These are phyloP conservation scores for Nannoperca obscura DNA, from an alignment of 2,797 vertebrate genomes.

Conservation along the genomic window DNA sequence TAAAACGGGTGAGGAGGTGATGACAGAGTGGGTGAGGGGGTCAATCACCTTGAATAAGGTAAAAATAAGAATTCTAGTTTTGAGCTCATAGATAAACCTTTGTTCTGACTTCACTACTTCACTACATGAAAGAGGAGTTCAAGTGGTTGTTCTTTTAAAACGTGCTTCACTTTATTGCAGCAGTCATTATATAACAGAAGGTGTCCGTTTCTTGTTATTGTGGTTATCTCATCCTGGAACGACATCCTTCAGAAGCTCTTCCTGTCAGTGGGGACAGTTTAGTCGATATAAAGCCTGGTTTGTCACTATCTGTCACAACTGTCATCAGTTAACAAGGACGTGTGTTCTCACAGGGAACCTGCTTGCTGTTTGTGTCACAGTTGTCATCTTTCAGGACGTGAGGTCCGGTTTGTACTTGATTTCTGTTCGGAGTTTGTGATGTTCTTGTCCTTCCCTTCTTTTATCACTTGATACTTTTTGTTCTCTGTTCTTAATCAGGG, in stretches of 20 bases:
- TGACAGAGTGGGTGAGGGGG: too few species aligned
- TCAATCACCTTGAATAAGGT: too few species aligned
- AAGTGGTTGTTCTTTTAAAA: background rate
- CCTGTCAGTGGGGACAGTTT: conserved; percentile 37
- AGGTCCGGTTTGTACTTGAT: conserved; percentile 16
- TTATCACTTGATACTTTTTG: background rate
- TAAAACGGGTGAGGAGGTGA: too few species aligned
- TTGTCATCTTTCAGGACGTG: conserved; percentile 42
- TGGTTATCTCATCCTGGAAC: conserved; percentile 5
- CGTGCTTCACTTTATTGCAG: background rate
- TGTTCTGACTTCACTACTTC: background rate
- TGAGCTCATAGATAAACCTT: background rate
- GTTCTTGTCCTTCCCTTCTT: background rate
- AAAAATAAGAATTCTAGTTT: too few species aligned
- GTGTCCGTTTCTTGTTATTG: background rate
- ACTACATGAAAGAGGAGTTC: background rate
- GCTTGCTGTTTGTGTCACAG: background rate
- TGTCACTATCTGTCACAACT: conserved; percentile 55
- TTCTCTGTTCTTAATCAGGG: background rate
- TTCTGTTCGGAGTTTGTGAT: background rate
- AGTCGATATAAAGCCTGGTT: conserved; percentile 36
- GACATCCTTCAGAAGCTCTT: conserved; percentile 14
- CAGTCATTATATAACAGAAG: background rate
- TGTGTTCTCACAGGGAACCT: conserved; percentile 24
- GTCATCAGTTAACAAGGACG: conserved; percentile 37